phyloP scores from a whole-genome alignment of 53 echinoderm and acorn worm genomes.

The Crossaster papposus region DNA sequence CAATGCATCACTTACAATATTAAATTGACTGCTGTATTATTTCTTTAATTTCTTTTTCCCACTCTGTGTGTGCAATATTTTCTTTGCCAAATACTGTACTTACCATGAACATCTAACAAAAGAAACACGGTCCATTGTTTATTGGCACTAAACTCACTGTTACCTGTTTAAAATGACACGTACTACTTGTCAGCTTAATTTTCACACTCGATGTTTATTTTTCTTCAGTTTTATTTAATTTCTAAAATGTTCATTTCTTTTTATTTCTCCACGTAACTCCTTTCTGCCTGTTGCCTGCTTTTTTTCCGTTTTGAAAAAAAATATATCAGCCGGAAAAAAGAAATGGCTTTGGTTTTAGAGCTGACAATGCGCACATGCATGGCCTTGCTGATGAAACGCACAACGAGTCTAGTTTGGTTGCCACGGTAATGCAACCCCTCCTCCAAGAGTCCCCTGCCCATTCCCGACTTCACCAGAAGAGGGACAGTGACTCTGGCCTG shows the following conservation, averaged over 20 bases:
- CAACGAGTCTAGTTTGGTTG: conserved; percentile 45
- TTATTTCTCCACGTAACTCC: conserved; percentile 30
- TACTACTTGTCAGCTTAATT: not conserved
- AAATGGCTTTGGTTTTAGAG: conserved; percentile 56
- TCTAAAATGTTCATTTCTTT: not conserved
- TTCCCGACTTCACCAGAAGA: conserved; percentile 2
- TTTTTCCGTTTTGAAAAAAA: not conserved
- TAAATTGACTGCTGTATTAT: not conserved
- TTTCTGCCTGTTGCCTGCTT: conserved; percentile 48
- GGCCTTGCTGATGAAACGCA: conserved; percentile 36
- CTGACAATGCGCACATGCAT: conserved; percentile 58
- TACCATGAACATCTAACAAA: no score
- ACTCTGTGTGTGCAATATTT: not conserved
- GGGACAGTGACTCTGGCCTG: conserved; percentile 54
- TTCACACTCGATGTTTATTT: not conserved
- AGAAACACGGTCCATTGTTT: no score
- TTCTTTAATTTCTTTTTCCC: not conserved
- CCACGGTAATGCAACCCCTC: conserved; percentile 38
- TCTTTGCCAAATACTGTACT: no score
- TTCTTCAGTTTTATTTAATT: not conserved
- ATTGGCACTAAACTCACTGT: no score
- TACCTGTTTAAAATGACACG: no score
- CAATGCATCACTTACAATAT: no score
- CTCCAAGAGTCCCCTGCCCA: conserved; percentile 41
- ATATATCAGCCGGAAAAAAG: conserved; percentile 43